A percentile compares a stretch with the other conserved stretches of the same genome.
Conservation (phyloP, 2,113 vertebrate genomes). For the Hylia prasina region DNA sequence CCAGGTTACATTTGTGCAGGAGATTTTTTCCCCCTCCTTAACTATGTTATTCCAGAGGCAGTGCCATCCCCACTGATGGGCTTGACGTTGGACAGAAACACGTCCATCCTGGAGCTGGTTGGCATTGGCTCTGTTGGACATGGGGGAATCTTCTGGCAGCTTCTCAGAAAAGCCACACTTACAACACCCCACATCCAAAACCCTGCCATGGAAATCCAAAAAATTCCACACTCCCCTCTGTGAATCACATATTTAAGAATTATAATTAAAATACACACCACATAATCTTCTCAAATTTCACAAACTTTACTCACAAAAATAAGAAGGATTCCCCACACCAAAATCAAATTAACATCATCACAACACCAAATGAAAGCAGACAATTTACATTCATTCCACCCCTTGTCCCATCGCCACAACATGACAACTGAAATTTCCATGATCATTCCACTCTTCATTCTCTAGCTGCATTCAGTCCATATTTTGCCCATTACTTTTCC, state of each 20-base stretch:
- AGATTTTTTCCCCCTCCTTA: background rate
- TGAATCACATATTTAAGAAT: background rate
- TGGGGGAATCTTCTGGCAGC: background rate
- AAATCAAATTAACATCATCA: background rate
- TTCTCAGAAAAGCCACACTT: background rate
- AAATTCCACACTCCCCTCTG: background rate
- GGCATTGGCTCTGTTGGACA: rapidly evolving
- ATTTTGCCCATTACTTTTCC: background rate
- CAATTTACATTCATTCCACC: background rate
- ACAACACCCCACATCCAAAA: background rate
- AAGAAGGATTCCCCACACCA: background rate
- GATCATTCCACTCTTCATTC: background rate
- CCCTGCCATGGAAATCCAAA: background rate
- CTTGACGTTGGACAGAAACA: background rate
- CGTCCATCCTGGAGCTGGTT: background rate
- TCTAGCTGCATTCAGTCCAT: background rate
- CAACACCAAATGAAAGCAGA: rapidly evolving
- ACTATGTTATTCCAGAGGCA: background rate
- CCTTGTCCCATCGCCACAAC: background rate
- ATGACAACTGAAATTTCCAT: background rate
- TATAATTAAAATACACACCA: background rate
- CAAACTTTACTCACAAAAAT: background rate
- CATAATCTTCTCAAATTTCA: background rate
- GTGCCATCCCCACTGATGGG: background rate
- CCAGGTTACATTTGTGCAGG: background rate